These are phyloP conservation scores for Sebastes elongatus DNA, from an alignment of 2,797 vertebrate species.

Conservation along the genomic window DNA sequence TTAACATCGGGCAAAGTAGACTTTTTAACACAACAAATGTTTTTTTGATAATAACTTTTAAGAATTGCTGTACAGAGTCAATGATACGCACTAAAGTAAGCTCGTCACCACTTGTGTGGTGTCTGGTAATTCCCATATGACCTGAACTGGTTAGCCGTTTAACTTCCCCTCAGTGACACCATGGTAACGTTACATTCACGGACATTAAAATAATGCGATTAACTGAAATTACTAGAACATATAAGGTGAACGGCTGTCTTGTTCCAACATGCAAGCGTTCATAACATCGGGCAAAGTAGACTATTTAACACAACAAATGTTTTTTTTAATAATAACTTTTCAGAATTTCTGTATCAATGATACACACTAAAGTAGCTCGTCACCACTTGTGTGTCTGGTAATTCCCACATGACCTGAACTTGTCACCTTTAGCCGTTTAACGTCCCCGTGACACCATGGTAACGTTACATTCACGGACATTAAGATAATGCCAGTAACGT, in stretches of 20 bases:
- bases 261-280: not conserved
- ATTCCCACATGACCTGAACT: not conserved
- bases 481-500: too few species aligned
- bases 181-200: not conserved
- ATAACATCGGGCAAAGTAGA: too few species aligned
- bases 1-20: too few species aligned
- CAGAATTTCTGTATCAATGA: not conserved
- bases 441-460: too few species aligned
- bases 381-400: too few species aligned
- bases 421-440: too few species aligned
- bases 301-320: not conserved
- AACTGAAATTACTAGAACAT: not conserved
- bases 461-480: not conserved
- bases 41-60: not conserved
- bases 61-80: not conserved
- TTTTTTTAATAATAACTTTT: not conserved
- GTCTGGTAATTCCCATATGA: not conserved
- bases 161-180: too few species aligned
- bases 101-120: not conserved
- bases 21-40: too few species aligned
- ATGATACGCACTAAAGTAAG: rapidly evolving
- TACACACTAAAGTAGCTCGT: not conserved
- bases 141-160: not conserved
- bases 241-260: not conserved
- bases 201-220: not conserved